A percentile compares a stretch with the other conserved stretches of the same genome.
phyloP scores from a whole-genome alignment of 2,888 invertebrate genomes.

The Iselma pallidipennis region DNA sequence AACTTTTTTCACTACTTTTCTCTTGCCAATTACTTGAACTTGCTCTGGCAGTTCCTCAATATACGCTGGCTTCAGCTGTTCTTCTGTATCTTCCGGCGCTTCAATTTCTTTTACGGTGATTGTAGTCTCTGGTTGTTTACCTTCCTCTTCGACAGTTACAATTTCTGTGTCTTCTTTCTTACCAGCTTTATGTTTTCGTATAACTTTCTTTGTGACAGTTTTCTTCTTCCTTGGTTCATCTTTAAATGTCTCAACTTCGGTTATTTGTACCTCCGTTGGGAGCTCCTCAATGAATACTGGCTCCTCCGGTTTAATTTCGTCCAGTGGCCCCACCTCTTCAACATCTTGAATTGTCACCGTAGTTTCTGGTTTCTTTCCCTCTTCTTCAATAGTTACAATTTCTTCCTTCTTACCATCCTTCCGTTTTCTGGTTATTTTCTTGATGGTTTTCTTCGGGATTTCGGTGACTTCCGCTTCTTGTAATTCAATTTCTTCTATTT shows the following conservation, averaged over 20 bases:
- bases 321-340: slow-evolving; percentile 33
- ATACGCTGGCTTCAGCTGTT: slow-evolving; percentile 3
- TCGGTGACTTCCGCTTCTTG: slow-evolving; percentile 35
- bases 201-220: slow-evolving; percentile 47
- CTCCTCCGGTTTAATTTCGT: slow-evolving; percentile 31
- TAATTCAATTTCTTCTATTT: slow-evolving; percentile 32
- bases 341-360: slow-evolving; percentile 22
- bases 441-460: slow-evolving; percentile 28
- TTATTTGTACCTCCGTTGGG: slow-evolving; percentile 39
- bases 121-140: slow-evolving; percentile 41
- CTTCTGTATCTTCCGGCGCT: slow-evolving; percentile 23
- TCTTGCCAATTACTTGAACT: slow-evolving; percentile 36
- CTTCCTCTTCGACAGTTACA: slow-evolving; percentile 43
- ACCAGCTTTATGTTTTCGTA: slow-evolving; percentile 46
- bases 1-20: slow-evolving; percentile 50
- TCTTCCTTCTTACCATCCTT: slow-evolving; percentile 42
- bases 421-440: slow-evolving; percentile 41
- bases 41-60: slow-evolving; percentile 34
- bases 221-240: slow-evolving; percentile 38
- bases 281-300: slow-evolving; percentile 37
- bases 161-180: slow-evolving; percentile 53
- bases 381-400: slow-evolving; percentile 40
- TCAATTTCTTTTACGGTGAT: slow-evolving; percentile 30
- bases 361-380: slow-evolving; percentile 41
- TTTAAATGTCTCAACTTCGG: slow-evolving; percentile 30